Percentiles rank a stretch among this genome's conserved stretches.
These are phyloP conservation scores for Saiga tatarica DNA, from an alignment of 2,113 vertebrate genomes.

Conservation along the genomic window DNA sequence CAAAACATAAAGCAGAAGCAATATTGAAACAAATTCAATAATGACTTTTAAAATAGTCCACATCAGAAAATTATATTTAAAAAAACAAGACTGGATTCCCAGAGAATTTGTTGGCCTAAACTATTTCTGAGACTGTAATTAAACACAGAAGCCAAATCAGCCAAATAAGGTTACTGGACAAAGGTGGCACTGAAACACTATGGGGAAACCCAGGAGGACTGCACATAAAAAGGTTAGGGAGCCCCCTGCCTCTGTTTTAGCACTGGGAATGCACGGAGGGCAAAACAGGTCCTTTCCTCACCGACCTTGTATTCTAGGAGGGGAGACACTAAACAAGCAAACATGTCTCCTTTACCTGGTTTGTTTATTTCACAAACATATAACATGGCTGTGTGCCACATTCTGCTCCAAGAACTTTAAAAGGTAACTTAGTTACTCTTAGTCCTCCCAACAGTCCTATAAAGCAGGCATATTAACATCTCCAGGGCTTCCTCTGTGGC, in stretches of 20 bases:
- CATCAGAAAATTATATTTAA: neutral
- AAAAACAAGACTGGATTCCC: neutral
- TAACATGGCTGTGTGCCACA: neutral
- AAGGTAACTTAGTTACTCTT: neutral
- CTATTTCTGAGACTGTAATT: neutral
- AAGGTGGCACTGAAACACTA: neutral
- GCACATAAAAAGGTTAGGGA: neutral
- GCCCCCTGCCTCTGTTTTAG: neutral
- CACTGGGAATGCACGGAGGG: neutral
- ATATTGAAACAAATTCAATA: neutral
- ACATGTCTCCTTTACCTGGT: neutral
- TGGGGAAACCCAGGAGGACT: neutral
- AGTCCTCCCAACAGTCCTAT: neutral
- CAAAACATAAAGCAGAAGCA: neutral
- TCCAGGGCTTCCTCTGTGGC: neutral
- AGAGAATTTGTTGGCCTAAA: neutral
- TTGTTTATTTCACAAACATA: neutral
- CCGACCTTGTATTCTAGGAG: accelerated
- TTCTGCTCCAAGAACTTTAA: neutral
- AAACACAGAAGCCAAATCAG: neutral
- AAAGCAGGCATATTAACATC: neutral
- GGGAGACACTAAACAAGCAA: neutral
- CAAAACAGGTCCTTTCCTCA: neutral
- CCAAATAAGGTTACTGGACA: neutral
- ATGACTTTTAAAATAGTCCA: neutral